These are phyloP conservation scores for Dasyurus viverrinus DNA, from an alignment of 2,113 vertebrate species.

Conservation along the genomic window DNA sequence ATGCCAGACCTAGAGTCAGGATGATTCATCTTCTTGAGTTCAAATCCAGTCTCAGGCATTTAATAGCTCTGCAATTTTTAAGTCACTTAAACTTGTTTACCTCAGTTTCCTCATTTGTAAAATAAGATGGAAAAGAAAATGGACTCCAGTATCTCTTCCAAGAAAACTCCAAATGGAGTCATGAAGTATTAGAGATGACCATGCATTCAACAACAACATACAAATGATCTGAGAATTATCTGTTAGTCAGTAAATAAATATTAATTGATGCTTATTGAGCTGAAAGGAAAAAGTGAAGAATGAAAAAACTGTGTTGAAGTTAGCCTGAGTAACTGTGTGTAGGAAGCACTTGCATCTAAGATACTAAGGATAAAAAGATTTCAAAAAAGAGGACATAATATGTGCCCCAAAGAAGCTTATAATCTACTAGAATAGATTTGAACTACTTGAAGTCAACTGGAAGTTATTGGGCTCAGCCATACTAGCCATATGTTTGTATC, in stretches of 20 bases:
- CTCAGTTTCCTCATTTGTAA: not conserved
- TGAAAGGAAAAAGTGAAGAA: not conserved
- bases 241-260: not conserved
- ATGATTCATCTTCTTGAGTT: not conserved
- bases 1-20: not conserved
- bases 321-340: not conserved
- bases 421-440: not conserved
- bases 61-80: not conserved
- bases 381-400: not conserved
- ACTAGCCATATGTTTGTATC: not conserved
- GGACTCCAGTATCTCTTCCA: not conserved
- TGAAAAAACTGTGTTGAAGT: not conserved
- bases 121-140: not conserved
- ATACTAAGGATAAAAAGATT: not conserved
- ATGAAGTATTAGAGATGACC: not conserved
- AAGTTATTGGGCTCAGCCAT: not conserved
- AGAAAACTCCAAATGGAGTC: not conserved
- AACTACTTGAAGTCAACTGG: not conserved
- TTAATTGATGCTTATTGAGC: not conserved
- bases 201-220: not conserved
- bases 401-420: not conserved
- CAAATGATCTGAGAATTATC: not conserved
- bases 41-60: not conserved
- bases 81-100: not conserved
- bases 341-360: not conserved